Conservation (phyloP, 2,797 vertebrate genomes). For the Ataeniobius toweri region DNA sequence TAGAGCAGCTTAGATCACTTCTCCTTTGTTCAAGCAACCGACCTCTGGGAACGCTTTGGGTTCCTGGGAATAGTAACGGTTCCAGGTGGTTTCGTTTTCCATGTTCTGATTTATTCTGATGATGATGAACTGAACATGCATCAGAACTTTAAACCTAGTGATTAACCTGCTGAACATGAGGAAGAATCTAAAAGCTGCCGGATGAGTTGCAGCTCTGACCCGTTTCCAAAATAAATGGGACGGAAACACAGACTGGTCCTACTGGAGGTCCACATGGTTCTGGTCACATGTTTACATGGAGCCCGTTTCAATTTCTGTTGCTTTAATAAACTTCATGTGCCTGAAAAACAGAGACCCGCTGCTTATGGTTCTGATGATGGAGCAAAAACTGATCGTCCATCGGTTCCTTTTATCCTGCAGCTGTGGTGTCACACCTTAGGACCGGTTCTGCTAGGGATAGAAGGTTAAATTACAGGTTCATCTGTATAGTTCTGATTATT, state of each 20-base stretch:
- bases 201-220: not conserved
- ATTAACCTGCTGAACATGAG: not conserved
- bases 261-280: not conserved
- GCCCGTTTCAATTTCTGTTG: not conserved
- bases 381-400: too few species aligned
- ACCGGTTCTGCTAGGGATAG: too few species aligned
- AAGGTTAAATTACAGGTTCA: too few species aligned
- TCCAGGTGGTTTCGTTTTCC: not conserved
- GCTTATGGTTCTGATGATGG: not conserved
- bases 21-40: too few species aligned
- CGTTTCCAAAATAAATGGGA: not conserved
- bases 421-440: not conserved
- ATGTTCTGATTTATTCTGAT: not conserved
- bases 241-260: not conserved
- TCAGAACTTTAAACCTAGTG: not conserved
- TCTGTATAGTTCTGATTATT: too few species aligned
- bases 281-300: not conserved
- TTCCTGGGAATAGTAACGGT: too few species aligned
- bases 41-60: not conserved
- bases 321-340: not conserved
- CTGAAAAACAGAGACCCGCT: not conserved
- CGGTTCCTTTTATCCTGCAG: not conserved
- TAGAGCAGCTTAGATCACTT: not conserved
- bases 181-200: not conserved
- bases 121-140: too few species aligned